Evolutionary conservation across 23 tunicate genomes (phyloP), one percentile per base, ranked within the genome.

Genomic region (Styela clava): DNA sequence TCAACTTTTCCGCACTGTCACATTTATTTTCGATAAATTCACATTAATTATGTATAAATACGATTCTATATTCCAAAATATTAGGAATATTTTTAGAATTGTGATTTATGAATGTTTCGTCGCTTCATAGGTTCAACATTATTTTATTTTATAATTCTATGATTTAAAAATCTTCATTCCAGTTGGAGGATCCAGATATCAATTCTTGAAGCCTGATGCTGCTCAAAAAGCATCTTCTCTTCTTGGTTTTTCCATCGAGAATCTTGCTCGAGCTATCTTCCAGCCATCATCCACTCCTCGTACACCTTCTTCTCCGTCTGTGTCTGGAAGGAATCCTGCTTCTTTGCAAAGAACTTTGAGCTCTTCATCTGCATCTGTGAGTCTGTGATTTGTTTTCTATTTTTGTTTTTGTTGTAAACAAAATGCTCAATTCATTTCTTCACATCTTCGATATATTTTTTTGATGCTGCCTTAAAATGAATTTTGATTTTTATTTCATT

Each of bases 221-320:
- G 99, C 99, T 52, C 96, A 95, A 35, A 92, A 91, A 84, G 99
- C 99, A 18, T 86, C 96, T 74, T 84, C 88, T 29, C 70, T 95
- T 74, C 86, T 95, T 52, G 99, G 99, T 24, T 37, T 95, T 74
- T 64, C 99, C 5, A 61, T 77, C 52, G 99, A 95, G 36, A 79
- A 83, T 23, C 78, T 92, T 23, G 22, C 83, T 16, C 73, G 79
- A 26, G 29, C 33, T 2, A 87, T 92, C n/a, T 92, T 92, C 67
- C 88, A 84, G 30, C 73, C 91, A 16, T 33, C 74, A n/a, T 35
- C 81, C 21, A 34, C 79, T 1, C 21, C 81, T 12, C 74, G 89
- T 21, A 27, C 69, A 2, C 71, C 81, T 24, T 35, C 86, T 2
- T 31, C 82, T 31, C 80, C 80, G 7, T 34, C 64, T 24, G 19